Base-by-base conservation (phyloP, 2,888 invertebrate genomes). In the Proisotoma minuta region DNA sequence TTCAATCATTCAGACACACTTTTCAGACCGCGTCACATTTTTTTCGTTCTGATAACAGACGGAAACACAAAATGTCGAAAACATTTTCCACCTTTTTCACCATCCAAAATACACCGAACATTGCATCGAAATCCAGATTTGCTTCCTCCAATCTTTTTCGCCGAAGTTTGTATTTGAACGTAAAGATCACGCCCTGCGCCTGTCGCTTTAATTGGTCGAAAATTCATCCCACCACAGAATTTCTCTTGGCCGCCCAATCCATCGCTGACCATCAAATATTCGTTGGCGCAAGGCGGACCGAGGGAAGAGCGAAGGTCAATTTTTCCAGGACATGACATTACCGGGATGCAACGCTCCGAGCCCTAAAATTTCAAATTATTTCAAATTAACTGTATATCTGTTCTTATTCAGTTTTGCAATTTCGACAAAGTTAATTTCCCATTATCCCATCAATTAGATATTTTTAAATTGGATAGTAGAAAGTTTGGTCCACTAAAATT, bases 161-260 rank as follows among this genome's bases (percentile, higher is more conserved):
- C 22, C 15, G 56, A 39, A 1, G 56, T 40, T n/a, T 43, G 40
- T 23, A 40, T 40, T 26, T 22, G n/a, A 12, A 56, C 43, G 40
- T 40, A 56, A 18, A 56, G 8, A 23, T 56, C 56, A 23, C 43
- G 39, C 10, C 43, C 56, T 8, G 24, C n/a, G 18, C 43, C 43
- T 24, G 47, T 22, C 20, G 40, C 56, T 15, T 22, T 54, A 20
- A 28, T 3, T 4, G 49, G 49, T 8, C 15, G 15, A 5, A 49
- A 49, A 15, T 8, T 23, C 49, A 49, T 49, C 15, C 49, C 49
- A 15, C 49, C 49, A 18, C 56, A 56, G 15, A 40, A 56, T 26
- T 43, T 56, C n/a, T 56, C 15, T 18, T 56, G 43, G 24, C 56
- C 56, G 3, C 56, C 56, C 22, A 56, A 10, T 22, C 56, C 56